Evolutionary conservation across 2,888 invertebrate species (phyloP).

Genomic region (Tachina fera): DNA sequence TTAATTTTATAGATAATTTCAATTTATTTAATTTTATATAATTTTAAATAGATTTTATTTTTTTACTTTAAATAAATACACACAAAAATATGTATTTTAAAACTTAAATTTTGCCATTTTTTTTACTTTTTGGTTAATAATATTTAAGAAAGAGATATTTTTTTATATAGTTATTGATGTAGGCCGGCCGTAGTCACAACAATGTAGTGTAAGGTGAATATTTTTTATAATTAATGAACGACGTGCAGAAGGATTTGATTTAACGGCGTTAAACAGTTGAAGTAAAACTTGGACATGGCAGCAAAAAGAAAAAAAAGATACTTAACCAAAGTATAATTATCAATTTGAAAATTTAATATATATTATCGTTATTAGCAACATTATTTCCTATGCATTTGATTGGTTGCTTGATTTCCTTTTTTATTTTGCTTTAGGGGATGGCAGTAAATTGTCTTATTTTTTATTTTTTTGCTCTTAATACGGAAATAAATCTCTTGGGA

Average conservation of each 20-base stretch:
- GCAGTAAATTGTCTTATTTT: constrained; percentile 6
- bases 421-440: constrained; percentile 8
- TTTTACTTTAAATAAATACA: constrained; percentile 38
- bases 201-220: constrained; percentile 52
- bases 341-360: constrained; percentile 45
- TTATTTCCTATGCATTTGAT: constrained; percentile 7
- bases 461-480: not conserved
- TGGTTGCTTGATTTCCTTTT: not conserved
- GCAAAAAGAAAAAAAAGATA: not conserved
- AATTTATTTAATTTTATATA: constrained; percentile 38
- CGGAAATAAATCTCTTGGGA: constrained; percentile 58
- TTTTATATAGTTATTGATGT: constrained; percentile 1
- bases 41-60: constrained; percentile 42
- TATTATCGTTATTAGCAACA: constrained; percentile 47
- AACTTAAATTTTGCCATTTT: constrained; percentile 53
- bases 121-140: constrained; percentile 14
- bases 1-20: constrained; percentile 36
- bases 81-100: constrained; percentile 64
- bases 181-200: constrained; percentile 54
- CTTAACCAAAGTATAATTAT: constrained; percentile 31
- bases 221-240: constrained; percentile 32
- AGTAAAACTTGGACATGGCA: constrained; percentile 47
- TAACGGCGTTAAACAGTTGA: constrained; percentile 46
- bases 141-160: constrained; percentile 6
- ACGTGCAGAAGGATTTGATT: constrained; percentile 46